These are phyloP conservation scores for Drosophila incognita DNA, from an alignment of 2,888 invertebrate species.

Conservation along the genomic window DNA sequence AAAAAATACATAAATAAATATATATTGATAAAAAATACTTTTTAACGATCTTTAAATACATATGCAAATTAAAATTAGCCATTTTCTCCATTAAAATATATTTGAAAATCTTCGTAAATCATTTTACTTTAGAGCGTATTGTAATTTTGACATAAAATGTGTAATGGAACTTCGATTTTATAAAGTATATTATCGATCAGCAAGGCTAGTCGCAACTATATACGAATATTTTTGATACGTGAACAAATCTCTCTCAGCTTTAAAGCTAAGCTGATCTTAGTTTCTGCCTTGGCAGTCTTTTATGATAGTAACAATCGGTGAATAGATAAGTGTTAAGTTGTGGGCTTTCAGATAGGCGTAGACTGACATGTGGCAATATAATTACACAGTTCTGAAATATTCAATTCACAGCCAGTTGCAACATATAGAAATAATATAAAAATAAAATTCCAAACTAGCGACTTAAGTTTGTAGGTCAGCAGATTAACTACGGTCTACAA, in stretches of 20 bases:
- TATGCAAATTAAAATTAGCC: no score
- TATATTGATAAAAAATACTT: no score
- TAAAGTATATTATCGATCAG: no score
- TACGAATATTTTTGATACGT: background rate
- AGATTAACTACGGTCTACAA: background rate
- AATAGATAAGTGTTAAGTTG: background rate
- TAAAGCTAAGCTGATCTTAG: background rate
- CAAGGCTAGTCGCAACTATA: fast-evolving
- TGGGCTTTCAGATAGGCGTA: background rate
- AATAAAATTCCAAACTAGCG: background rate
- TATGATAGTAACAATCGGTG: background rate
- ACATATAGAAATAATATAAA: background rate
- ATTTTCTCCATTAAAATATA: no score
- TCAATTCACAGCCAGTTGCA: background rate
- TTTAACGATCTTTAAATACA: no score
- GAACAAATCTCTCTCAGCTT: background rate
- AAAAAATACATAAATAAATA: background rate
- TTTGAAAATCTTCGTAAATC: no score
- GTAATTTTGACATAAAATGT: no score
- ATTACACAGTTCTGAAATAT: background rate
- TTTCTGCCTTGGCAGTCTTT: background rate
- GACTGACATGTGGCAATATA: background rate
- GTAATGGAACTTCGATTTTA: no score
- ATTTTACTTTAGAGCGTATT: no score
- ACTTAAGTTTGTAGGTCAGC: background rate